Evolutionary conservation across 2,888 invertebrate species (phyloP), one percentile per base, ranked within the genome.

Genomic region (Notocelia uddmanniana): DNA sequence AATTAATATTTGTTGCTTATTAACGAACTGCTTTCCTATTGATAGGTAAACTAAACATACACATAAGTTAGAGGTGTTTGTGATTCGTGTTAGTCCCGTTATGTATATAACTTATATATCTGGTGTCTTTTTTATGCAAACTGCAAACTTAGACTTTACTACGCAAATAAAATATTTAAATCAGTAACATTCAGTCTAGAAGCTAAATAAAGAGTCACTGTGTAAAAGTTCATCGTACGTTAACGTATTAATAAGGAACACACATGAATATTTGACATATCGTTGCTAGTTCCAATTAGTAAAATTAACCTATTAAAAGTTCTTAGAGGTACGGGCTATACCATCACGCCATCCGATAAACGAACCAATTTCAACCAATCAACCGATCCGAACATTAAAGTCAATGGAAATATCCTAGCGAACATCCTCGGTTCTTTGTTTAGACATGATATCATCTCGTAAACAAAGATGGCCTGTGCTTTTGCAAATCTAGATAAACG

Each of bases 401-500:
- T 45, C 45, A 68, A 52, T 73, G 59, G 73, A 68, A 73, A 68
- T 41, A 64, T 68, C 57, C 73, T 68, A 58, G 50, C 11, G 41
- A 26, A 48, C 55, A 60, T 68, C 73, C 63, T 73, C 58, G 68
- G 58, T 31, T 60, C 64, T 62, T 73, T 73, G 69, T 70, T 68
- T 70, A 62, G 71, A 48, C 60, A 68, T 73, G 68, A 68, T 68
- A 64, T 73, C 73, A 68, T 68, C 64, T 37, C 63, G 63, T 73
- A 68, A 63, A 68, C 73, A 68, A 64, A 68, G 68, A 68, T 59
- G 54, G 68, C 41, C 62, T 68, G 58, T 68, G 68, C 63, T 68
- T 67, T 63, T 48, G 68, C 68, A 73, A 68, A 73, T 73, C 68
- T 73, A 68, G 68, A 68, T 68, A 68, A 63, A 68, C 52, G 76